Evolutionary conservation across 2,797 vertebrate genomes (phyloP).

Genomic region (Triplophysa yarkandensis): DNA sequence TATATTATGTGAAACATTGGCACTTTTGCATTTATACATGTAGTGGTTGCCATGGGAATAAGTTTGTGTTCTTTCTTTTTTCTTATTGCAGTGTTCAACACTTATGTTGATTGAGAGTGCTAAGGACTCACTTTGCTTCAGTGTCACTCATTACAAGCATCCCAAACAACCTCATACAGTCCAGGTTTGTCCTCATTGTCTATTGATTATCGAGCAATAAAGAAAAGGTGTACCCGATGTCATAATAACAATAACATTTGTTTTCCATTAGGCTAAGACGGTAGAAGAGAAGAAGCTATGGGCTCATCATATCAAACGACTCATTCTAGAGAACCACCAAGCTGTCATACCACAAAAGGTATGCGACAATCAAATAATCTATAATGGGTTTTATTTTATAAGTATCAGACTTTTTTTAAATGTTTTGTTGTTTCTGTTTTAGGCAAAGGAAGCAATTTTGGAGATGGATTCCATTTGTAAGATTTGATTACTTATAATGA

Average conservation of each 20-base stretch:
- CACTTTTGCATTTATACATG: not conserved
- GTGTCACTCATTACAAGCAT: slow-evolving; percentile 90
- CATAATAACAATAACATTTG: not conserved
- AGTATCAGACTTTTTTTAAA: not conserved
- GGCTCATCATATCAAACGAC: slow-evolving; percentile 94
- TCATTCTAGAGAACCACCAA: slow-evolving; percentile 93
- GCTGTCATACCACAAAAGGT: slow-evolving; percentile 93
- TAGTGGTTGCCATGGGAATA: not conserved
- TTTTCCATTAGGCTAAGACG: slow-evolving; percentile 77
- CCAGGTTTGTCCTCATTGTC: slow-evolving; percentile 81
- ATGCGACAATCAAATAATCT: not conserved
- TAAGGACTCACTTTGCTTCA: slow-evolving; percentile 90
- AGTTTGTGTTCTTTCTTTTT: slow-evolving; percentile 1
- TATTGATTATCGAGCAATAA: not conserved
- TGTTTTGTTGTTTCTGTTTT: slow-evolving; percentile 55
- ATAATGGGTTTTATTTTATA: not conserved
- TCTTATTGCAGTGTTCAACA: slow-evolving; percentile 80
- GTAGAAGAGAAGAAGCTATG: slow-evolving; percentile 89
- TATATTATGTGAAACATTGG: not conserved
- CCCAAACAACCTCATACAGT: slow-evolving; percentile 89
- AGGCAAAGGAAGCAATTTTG: slow-evolving; percentile 94
- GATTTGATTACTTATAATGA: slow-evolving; percentile 59
- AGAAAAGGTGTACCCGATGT: not conserved
- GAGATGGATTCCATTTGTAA: slow-evolving; percentile 92
- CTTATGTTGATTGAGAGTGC: slow-evolving; percentile 92